Evolutionary conservation across 2,888 invertebrate species (phyloP), one percentile per base, ranked within the genome.

Genomic region (Hedychridium roseum): DNA sequence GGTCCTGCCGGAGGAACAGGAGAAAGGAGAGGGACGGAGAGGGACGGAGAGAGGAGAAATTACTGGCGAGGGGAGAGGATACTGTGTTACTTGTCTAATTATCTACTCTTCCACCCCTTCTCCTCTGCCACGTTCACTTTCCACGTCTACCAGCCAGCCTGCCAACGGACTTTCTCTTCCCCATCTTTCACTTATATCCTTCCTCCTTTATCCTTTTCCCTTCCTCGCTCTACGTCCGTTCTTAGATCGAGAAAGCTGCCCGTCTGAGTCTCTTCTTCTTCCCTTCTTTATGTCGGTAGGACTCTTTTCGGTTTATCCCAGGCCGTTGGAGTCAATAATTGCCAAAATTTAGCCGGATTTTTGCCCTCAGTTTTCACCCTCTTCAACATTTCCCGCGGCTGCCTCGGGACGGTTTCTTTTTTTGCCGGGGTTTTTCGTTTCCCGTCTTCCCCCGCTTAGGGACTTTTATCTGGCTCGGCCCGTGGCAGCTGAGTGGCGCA

Each of bases 1-100:
- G 47, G 47, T 39, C 38, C 53, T 43, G 45, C 41, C 45, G 35
- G 31, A 16, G 26, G 11, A 28, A 46, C 39, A 50, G 42, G 16
- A 28, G 6, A 12, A 23, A 45, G 40, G 37, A 43, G 43, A 52
- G 54, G 47, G 23, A 27, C 18, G 23, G 32, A 17, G 12, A 18
- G 30, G 17, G 36, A 32, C 7, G 40, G 45, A 47, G 39, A 16
- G 50, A 31, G 18, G 43, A 14, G 7, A n/a, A n/a, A n/a, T n/a
- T n/a, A n/a, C n/a, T n/a, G n/a, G n/a, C n/a, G n/a, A n/a, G 31
- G 14, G 34, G 47, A 53, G 43, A 47, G 42, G 51, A 57, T 60
- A n/a, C 66, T 67, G 63, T 67, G 69, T 73, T 71, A 71, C 73
- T 73, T 71, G 70, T 73, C 74, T 73, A 73, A 73, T 73, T 73